Evolutionary conservation across 2,888 invertebrate species (phyloP), one percentile per base, ranked within the genome.

Genomic region (Drosophila silvestris): DNA sequence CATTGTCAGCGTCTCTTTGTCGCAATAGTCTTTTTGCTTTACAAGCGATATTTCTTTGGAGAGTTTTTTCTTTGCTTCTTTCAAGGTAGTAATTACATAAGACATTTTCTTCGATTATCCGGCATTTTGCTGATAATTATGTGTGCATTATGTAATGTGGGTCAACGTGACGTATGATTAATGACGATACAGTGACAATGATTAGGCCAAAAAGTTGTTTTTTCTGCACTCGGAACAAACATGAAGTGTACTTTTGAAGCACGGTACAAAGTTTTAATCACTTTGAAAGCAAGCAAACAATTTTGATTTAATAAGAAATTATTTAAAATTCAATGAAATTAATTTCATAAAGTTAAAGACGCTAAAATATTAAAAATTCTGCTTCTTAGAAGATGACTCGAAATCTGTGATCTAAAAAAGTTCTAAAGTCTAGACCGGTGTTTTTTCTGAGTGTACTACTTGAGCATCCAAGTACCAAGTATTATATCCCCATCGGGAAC

Each of bases 161-260:
- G 88, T 81, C 86, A 85, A 71, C 70, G 77, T 71, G 77, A 61
- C 83, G 89, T 83, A 88, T 88, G 88, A 87, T 90, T 90, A 77
- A 87, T 90, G 86, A 71, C 62, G 67, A 57, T 51, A 70, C 68
- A 50, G 39, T 73, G 62, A 64, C 71, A 64, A 71, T 77, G 70
- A 59, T 70, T 32, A 33, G 52, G 66, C 50, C 26, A 47, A 56
- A 57, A 53, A 30, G n/a, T 12, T 57, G 37, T 2, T 50, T 56
- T 12, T 50, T 56, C 56, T 50, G 14, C 19, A 33, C 51, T 65
- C 33, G 26, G 47, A 26, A 2, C 16, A 44, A 47, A 47, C 16
- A 16, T 47, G 2, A 9, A 47, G 16, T 47, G 47, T 16, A 26
- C 7, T 14, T 26, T 22, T 35, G 44, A 44, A 44, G 44, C 14